phyloP scores from a whole-genome alignment of 1,140 invertebrate genomes.

The Drosophila lini region DNA sequence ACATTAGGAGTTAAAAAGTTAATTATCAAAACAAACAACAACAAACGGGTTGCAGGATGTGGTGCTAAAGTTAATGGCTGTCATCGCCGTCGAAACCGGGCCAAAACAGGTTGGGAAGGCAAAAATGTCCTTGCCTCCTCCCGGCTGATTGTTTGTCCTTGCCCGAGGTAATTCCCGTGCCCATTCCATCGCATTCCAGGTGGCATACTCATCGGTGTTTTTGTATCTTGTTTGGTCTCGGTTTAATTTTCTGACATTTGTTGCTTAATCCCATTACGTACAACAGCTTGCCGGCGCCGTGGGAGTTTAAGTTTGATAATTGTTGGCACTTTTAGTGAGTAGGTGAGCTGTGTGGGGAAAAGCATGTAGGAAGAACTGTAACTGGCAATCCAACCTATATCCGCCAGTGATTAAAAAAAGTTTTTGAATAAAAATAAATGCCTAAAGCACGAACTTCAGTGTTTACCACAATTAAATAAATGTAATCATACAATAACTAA shows the following conservation, averaged over 20 bases:
- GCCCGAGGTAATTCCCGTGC: constrained; percentile 31
- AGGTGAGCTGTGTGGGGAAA: constrained; percentile 1
- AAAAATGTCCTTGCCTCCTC: constrained; percentile 11
- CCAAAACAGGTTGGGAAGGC: constrained; percentile 36
- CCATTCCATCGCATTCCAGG: constrained; percentile 9
- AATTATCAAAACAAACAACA: constrained; percentile 65
- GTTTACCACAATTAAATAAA: no score
- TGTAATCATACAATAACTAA: not conserved
- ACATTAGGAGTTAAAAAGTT: constrained; percentile 62
- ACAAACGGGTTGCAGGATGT: constrained; percentile 7
- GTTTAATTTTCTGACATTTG: constrained; percentile 60
- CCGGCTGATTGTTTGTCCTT: constrained; percentile 33
- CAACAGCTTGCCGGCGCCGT: not conserved
- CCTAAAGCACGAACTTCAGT: no score
- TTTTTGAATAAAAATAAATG: constrained; percentile 10
- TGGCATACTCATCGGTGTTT: constrained; percentile 29
- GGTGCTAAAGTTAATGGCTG: constrained; percentile 36
- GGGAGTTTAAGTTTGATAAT: constrained; percentile 36
- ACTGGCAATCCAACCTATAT: constrained; percentile 1
- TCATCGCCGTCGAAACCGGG: constrained; percentile 17
- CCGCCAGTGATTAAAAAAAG: not conserved
- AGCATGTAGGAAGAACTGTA: constrained; percentile 3
- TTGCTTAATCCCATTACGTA: constrained; percentile 42
- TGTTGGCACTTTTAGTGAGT: constrained; percentile 26
- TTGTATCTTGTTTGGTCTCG: constrained; percentile 57